Base-by-base conservation (phyloP, 1,140 invertebrate genomes). In the Hycleus phaleratus region DNA sequence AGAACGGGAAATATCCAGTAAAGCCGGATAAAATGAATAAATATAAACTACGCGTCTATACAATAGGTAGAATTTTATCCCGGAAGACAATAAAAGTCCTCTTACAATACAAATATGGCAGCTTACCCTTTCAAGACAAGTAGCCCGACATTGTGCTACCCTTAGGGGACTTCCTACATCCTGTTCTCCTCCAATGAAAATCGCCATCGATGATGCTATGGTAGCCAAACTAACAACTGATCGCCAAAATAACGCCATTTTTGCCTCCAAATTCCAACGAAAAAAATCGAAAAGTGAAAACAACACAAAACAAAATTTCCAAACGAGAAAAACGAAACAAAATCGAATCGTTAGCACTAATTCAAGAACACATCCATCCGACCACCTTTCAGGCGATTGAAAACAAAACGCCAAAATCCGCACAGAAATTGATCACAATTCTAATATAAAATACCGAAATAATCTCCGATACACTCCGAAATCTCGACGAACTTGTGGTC, bases 121-220 rank as follows among this genome's bases (percentile, higher is more conserved):
- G 69, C 73, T 75, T 77, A 85, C 83, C 82, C 80, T 82, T 78
- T 82, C 79, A 61, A 85, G 77, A 73, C 83, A 85, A 57, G 81
- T 81, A 46, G 82, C 82, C 68, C 83, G 73, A 68, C 83, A 85
- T 66, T 84, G 82, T 48, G 83, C 83, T 55, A 84, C 82, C 60
- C 82, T 78, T 50, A 85, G 73, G 24, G 83, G 83, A 60, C 82
- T 84, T 46, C 81, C 83, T 51, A 83, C 80, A 69, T 83, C 82
- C 75, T 82, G 73, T 55, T 75, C 72, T n/a, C 71, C 69, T 45
- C 70, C 71, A 58, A 72, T 67, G 55, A 74, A 73, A 63, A 72
- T 70, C n/a, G 63, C 64, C 59, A 61, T 61, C 24, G 59, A 67
- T 7, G 65, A 63, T 1, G 65, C 61, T 32, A 71, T 58, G 12